Percentiles rank a stretch among this genome's conserved stretches.
These are phyloP conservation scores for Epistrophe eligans DNA, from an alignment of 2,888 invertebrate species.

Conservation along the genomic window DNA sequence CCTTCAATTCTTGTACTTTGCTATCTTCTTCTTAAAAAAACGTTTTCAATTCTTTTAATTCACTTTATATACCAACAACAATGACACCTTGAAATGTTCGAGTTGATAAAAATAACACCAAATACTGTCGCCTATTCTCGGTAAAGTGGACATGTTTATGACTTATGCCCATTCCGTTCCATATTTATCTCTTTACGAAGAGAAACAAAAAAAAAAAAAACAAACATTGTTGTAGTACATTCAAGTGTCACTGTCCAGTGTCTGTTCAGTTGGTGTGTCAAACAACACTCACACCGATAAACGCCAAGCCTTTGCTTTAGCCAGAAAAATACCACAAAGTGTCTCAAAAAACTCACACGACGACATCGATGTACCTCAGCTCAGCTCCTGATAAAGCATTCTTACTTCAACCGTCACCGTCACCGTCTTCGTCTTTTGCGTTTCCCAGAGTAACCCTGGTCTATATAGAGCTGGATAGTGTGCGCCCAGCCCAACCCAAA, in stretches of 20 bases:
- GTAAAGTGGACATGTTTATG: slow-evolving; percentile 71
- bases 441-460: not conserved
- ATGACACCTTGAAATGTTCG: slow-evolving; percentile 54
- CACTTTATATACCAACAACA: not conserved
- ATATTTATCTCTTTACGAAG: slow-evolving; percentile 64
- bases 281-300: slow-evolving; percentile 32
- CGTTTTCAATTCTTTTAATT: slow-evolving; percentile 5
- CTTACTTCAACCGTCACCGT: slow-evolving; percentile 32
- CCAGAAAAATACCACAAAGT: slow-evolving; percentile 29
- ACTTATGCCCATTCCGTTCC: slow-evolving; percentile 73
- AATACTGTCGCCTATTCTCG: slow-evolving; percentile 58
- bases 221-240: slow-evolving; percentile 59
- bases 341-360: slow-evolving; percentile 47
- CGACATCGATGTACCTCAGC: slow-evolving; percentile 50
- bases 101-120: slow-evolving; percentile 67
- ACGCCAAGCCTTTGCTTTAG: slow-evolving; percentile 16
- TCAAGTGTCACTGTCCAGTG: slow-evolving; percentile 66
- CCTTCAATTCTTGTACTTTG: not conserved
- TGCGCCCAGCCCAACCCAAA: slow-evolving; percentile 63
- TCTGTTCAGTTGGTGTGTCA: slow-evolving; percentile 47
- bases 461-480: not conserved
- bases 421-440: not conserved
- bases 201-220: slow-evolving; percentile 26
- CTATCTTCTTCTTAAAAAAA: not conserved
- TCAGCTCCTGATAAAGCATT: slow-evolving; percentile 67